Base-by-base conservation (phyloP, 2,888 invertebrate genomes). In the Tetropium fuscum region DNA sequence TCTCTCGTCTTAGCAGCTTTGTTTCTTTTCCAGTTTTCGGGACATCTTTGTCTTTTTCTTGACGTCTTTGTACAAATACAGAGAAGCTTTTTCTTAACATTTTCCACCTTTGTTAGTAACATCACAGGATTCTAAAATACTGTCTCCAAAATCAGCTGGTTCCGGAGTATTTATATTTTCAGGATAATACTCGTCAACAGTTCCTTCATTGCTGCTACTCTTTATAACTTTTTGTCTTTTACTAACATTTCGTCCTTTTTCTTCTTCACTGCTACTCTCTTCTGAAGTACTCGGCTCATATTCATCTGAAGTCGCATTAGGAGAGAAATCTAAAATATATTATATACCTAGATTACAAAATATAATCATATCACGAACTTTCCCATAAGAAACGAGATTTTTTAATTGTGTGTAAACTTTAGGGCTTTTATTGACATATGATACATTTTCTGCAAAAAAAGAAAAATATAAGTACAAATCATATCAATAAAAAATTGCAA, bases 21-120 rank as follows among this genome's bases (percentile, higher is more conserved):
- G 58, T 51, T 53, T 49, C 44, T 49, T 49, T 58, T 58, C 58
- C 58, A 34, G 36, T 47, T 25, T 47, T 47, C 30, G 18, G 27
- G 18, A 30, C 16, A 25, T 44, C 30, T 47, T n/a, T 27, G 27
- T 27, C 27, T 27, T 27, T 27, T 27, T n/a, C 27, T 27, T 27
- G 27, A 27, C 27, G 27, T 27, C 27, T 27, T 27, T 27, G n/a
- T 27, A 27, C 27, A 27, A 27, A n/a, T 27, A 27, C 8, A 27
- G 27, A 27, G n/a, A 27, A 27, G 27, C 6, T 27, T 27, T 27
- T 27, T 27, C 22, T 27, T 27, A 27, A 27, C 3, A 27, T 27
- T 27, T 27, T 27, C 27, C 27, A 27, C 27, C n/a, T 27, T 27
- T 27, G n/a, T 27, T 27, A n/a, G 7, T 27, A 27, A 27, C 27